Evolutionary conservation across 2,888 invertebrate species (phyloP), one percentile per base, ranked within the genome.

Genomic region (Papilio demoleus): DNA sequence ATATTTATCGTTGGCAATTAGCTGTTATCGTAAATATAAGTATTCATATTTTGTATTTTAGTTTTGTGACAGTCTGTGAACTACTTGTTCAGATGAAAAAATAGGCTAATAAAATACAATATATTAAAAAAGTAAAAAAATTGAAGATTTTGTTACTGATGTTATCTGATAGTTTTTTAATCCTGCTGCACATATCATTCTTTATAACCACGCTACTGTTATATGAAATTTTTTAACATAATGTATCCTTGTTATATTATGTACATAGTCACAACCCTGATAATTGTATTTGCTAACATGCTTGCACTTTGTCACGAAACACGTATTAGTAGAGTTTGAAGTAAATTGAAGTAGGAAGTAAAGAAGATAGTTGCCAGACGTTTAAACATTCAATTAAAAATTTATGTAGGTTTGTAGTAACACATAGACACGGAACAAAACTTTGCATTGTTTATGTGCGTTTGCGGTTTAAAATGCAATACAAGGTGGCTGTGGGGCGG

Each of bases 391-490:
- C n/a, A 40, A 40, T 40, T 14, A n/a, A 40, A 40, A 14, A n/a
- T 40, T 4, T n/a, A 40, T n/a, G n/a, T n/a, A n/a, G n/a, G n/a
- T 40, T 40, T 40, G n/a, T 40, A 5, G 14, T n/a, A 4, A n/a
- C 1, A 40, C 40, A 4, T 14, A 40, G n/a, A 6, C 42, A 17
- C 17, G n/a, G 17, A 17, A 17, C 67, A 70, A 56, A 56, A 53
- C 27, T 42, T 31, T 6, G 11, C 34, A n/a, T 19, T 61, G 12
- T 14, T 4, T 9, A n/a, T 38, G 24, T 42, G 59, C 45, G 45
- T 34, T 58, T 34, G 27, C 42, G 34, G 66, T 71, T 71, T 70
- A 69, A 70, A 62, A 73, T 70, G 72, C 71, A 19, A 6, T 42
- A 17, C 17, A 42, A 71, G 36, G n/a, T 14, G 19, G 62, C 19